A percentile compares a stretch with the other conserved stretches of the same genome.
phyloP scores from a whole-genome alignment of 2,797 vertebrate genomes.

The Sciurus vulgaris region DNA sequence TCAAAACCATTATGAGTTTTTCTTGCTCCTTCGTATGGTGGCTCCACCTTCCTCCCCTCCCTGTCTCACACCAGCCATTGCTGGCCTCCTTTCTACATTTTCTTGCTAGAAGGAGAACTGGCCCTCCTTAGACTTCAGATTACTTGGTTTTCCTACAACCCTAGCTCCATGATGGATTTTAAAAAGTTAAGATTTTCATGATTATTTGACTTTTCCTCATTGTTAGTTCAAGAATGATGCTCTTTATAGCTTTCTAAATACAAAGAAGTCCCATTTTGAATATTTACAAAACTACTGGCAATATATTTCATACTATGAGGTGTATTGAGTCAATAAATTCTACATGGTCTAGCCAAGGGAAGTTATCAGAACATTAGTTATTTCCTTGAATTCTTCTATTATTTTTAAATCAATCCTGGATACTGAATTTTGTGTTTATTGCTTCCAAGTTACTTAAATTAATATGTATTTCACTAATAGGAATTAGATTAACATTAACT shows the following conservation, averaged over 20 bases:
- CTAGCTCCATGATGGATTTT: neutral
- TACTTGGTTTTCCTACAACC: neutral
- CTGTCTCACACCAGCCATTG: neutral
- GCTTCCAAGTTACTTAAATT: conserved; percentile 27
- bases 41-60: neutral
- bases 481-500: conserved; percentile 40
- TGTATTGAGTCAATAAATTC: neutral
- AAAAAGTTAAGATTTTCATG: neutral
- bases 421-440: neutral
- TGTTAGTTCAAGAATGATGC: neutral
- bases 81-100: neutral
- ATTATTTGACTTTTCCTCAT: neutral
- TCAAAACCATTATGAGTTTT: neutral
- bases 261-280: neutral
- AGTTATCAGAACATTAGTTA: neutral
- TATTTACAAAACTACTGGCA: neutral
- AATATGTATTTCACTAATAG: conserved; percentile 32
- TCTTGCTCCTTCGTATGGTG: neutral
- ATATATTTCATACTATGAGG: neutral
- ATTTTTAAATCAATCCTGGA: neutral
- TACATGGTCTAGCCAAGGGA: neutral
- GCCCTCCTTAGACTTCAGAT: neutral
- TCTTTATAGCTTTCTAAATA: neutral
- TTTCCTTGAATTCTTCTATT: neutral
- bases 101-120: neutral